phyloP scores from a whole-genome alignment of 30 jellyfish, hydroid and myxozoan species.

The Aurelia aurita region DNA sequence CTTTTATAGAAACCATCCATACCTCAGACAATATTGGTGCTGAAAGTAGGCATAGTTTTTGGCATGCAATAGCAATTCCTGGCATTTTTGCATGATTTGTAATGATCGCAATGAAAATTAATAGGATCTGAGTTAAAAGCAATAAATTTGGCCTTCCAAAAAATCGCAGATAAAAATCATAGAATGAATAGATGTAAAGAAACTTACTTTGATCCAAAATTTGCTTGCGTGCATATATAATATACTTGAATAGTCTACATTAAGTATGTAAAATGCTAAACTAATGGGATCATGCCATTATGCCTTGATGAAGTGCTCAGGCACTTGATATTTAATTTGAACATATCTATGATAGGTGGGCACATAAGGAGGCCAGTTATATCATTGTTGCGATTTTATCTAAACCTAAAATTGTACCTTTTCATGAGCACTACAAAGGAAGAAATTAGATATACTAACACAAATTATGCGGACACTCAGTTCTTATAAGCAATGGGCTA shows the following conservation, averaged over 20 bases:
- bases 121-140: too few species aligned
- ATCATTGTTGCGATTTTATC: too few species aligned
- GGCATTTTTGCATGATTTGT: too few species aligned
- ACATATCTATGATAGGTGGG: slow-evolving; percentile 1
- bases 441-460: neutral
- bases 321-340: neutral
- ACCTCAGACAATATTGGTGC: too few species aligned
- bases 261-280: neutral
- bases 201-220: neutral
- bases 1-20: too few species aligned
- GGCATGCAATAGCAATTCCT: too few species aligned
- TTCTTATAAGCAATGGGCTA: neutral
- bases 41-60: too few species aligned
- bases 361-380: neutral
- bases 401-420: too few species aligned
- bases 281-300: neutral
- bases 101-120: too few species aligned
- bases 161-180: too few species aligned
- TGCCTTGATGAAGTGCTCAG: slow-evolving; percentile 1
- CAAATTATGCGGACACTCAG: neutral
- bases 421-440: neutral
- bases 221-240: neutral
- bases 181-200: neutral
- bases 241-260: neutral
- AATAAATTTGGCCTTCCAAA: too few species aligned